phyloP scores from a whole-genome alignment of 1,140 invertebrate genomes.

The Tetramorium simillimum region DNA sequence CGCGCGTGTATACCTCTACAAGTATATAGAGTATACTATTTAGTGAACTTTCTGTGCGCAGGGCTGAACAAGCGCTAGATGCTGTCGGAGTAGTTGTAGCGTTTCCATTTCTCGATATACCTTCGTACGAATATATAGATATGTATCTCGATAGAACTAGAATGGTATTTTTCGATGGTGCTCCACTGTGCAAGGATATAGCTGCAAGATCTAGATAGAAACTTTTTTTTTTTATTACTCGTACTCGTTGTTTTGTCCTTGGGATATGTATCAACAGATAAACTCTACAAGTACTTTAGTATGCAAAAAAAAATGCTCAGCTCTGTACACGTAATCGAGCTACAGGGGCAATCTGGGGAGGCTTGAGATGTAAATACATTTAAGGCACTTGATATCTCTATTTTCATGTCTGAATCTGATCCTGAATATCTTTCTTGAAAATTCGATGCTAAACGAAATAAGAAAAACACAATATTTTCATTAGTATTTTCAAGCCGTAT shows the following conservation, averaged over 20 bases:
- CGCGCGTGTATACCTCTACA: constrained; percentile 45
- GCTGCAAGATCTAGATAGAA: constrained; percentile 44
- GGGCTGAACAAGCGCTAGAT: constrained; percentile 61
- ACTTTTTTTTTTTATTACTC: constrained; percentile 5
- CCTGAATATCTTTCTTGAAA: neutral
- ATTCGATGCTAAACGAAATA: neutral
- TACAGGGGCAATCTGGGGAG: constrained; percentile 22
- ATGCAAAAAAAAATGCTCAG: constrained; percentile 31
- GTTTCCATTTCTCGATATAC: constrained; percentile 48
- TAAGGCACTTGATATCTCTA: neutral
- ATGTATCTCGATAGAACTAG: constrained; percentile 58
- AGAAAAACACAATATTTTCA: neutral
- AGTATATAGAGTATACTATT: constrained; percentile 56
- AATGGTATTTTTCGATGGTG: constrained; percentile 49
- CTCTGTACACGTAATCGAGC: constrained; percentile 48
- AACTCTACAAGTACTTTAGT: constrained; percentile 59
- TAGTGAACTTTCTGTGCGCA: constrained; percentile 60
- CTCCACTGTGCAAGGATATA: constrained; percentile 43
- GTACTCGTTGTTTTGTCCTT: constrained; percentile 24
- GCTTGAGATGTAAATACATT: neutral
- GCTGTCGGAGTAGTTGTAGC: constrained; percentile 49
- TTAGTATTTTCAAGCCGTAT: neutral
- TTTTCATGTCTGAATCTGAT: neutral
- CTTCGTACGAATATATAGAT: constrained; percentile 55
- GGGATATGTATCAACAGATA: neutral